Conservation (phyloP, 2,113 vertebrate genomes). For the Mohoua ochrocephala region DNA sequence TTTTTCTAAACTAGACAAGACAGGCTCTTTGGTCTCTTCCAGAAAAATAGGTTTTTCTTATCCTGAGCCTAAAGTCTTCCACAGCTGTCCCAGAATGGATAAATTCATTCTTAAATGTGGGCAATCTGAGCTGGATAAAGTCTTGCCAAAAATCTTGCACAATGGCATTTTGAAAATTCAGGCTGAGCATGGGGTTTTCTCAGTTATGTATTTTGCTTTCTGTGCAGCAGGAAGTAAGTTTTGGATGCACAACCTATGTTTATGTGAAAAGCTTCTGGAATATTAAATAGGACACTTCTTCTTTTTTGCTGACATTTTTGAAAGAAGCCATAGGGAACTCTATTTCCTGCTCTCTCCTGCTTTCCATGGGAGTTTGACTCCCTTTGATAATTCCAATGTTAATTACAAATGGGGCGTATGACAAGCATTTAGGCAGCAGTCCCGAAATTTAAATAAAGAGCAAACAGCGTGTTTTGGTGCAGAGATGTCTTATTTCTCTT, state of each 20-base stretch:
- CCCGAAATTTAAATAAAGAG: not conserved
- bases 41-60: not conserved
- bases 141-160: not conserved
- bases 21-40: not conserved
- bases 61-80: not conserved
- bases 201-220: not conserved
- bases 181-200: not conserved
- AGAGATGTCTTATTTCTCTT: not conserved
- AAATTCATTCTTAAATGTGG: not conserved
- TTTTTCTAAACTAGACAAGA: not conserved
- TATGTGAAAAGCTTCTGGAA: not conserved
- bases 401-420: not conserved
- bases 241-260: not conserved
- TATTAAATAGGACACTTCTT: not conserved
- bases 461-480: not conserved
- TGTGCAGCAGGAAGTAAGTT: not conserved
- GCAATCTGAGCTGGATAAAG: not conserved
- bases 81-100: not conserved
- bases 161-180: not conserved
- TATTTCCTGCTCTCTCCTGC: not conserved
- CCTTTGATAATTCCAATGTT: not conserved
- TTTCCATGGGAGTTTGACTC: not conserved
- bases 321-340: not conserved
- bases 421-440: not conserved
- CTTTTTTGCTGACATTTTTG: not conserved